Percentiles rank a stretch among this genome's conserved stretches.
Conservation (phyloP, 2,797 vertebrate genomes). For the Cephalopachus bancanus region DNA sequence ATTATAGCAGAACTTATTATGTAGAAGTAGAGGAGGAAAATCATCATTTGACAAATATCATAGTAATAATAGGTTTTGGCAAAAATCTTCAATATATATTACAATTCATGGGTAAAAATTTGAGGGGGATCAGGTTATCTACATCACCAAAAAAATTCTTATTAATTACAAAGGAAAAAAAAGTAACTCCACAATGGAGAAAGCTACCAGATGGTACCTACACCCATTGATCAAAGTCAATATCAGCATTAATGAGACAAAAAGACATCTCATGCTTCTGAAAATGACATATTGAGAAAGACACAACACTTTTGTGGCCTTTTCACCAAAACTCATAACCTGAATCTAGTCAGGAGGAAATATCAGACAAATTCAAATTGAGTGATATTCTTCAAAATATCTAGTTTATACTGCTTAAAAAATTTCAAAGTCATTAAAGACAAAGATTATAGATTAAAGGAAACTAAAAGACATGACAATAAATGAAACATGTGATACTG, state of each 20-base stretch:
- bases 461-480: not conserved
- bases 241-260: not conserved
- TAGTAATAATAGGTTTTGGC: conserved; percentile 1
- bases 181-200: not conserved
- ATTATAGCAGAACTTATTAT: not conserved
- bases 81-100: not conserved
- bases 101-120: not conserved
- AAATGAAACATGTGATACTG: not conserved
- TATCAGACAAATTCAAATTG: not conserved
- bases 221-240: not conserved
- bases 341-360: not conserved
- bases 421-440: not conserved
- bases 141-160: not conserved
- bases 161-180: not conserved
- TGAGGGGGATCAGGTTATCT: not conserved
- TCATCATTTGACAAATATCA: not conserved
- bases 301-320: not conserved
- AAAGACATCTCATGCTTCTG: not conserved
- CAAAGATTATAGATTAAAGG: not conserved
- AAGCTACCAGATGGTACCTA: not conserved
- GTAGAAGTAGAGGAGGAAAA: not conserved
- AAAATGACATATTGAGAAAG: not conserved
- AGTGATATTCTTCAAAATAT: conserved; percentile 33
- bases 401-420: not conserved
- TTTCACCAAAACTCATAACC: conserved; percentile 7